A percentile compares a stretch with the other conserved stretches of the same genome.
Conservation (phyloP, 2,888 invertebrate genomes). For the Drosophila mercatorum region DNA sequence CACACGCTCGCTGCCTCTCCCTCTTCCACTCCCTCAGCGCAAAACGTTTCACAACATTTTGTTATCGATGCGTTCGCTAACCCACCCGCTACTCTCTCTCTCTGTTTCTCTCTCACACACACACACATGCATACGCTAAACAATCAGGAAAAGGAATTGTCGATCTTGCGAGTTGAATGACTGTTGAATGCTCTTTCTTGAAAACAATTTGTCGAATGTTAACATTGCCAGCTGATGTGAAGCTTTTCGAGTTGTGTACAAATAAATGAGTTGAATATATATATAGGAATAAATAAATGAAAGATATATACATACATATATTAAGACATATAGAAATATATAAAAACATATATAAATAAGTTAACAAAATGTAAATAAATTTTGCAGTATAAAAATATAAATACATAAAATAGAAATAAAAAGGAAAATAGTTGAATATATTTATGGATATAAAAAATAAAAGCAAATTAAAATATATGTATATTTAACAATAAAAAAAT, state of each 20-base stretch:
- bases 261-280: too few species aligned
- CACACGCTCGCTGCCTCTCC: not conserved
- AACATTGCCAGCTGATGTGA: not conserved
- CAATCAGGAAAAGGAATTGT: slow-evolving; percentile 59
- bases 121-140: slow-evolving; percentile 16
- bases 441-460: too few species aligned
- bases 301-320: too few species aligned
- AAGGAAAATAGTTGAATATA: too few species aligned
- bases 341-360: too few species aligned
- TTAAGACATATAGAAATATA: too few species aligned
- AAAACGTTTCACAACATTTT: slow-evolving; percentile 22
- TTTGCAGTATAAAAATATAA: too few species aligned
- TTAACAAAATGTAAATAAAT: too few species aligned
- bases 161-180: slow-evolving; percentile 21
- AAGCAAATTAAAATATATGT: too few species aligned
- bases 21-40: not conserved
- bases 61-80: slow-evolving; percentile 67
- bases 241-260: not conserved
- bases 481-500: too few species aligned
- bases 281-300: too few species aligned
- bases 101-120: slow-evolving; percentile 13
- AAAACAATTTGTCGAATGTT: not conserved
- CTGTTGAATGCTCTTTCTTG: slow-evolving; percentile 32
- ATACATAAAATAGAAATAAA: too few species aligned
- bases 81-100: slow-evolving; percentile 59